phyloP scores from a whole-genome alignment of 2,888 invertebrate genomes.

The Zaprionus lineosus region DNA sequence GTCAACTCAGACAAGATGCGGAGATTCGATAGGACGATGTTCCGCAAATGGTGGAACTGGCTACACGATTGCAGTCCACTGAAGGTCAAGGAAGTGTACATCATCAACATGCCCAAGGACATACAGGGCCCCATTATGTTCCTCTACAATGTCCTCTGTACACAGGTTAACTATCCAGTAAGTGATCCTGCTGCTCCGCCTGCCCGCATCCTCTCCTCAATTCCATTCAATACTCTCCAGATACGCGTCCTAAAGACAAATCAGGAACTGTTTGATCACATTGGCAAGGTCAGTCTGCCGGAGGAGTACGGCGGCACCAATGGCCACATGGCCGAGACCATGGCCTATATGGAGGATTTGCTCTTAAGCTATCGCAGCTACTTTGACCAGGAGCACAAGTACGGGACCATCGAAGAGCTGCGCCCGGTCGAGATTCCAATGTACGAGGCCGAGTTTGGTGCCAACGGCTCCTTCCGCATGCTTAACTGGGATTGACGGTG shows the following conservation, averaged over 20 bases:
- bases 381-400: slow-evolving; percentile 70
- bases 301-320: slow-evolving; percentile 78
- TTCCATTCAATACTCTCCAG: slow-evolving; percentile 23
- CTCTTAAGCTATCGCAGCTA: slow-evolving; percentile 71
- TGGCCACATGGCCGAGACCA: slow-evolving; percentile 70
- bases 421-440: slow-evolving; percentile 59
- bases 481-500: slow-evolving; percentile 67
- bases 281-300: slow-evolving; percentile 69
- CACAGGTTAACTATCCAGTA: slow-evolving; percentile 66
- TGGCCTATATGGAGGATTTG: slow-evolving; percentile 78
- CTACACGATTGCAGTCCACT: slow-evolving; percentile 70
- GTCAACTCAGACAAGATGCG: slow-evolving; percentile 62
- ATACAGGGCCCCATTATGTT: slow-evolving; percentile 61
- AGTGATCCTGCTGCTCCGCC: slow-evolving; percentile 9
- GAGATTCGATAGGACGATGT: slow-evolving; percentile 61
- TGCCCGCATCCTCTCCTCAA: neutral
- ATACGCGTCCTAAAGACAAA: slow-evolving; percentile 59
- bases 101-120: slow-evolving; percentile 75
- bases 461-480: slow-evolving; percentile 69
- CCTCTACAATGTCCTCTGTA: slow-evolving; percentile 58
- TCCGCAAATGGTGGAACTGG: slow-evolving; percentile 74
- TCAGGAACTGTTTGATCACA: slow-evolving; percentile 68
- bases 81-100: slow-evolving; percentile 63
- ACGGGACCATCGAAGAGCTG: slow-evolving; percentile 73
- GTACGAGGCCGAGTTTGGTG: slow-evolving; percentile 78